These are phyloP conservation scores for Ahaetulla prasina DNA, from an alignment of 2,113 vertebrate genomes.

Conservation along the genomic window DNA sequence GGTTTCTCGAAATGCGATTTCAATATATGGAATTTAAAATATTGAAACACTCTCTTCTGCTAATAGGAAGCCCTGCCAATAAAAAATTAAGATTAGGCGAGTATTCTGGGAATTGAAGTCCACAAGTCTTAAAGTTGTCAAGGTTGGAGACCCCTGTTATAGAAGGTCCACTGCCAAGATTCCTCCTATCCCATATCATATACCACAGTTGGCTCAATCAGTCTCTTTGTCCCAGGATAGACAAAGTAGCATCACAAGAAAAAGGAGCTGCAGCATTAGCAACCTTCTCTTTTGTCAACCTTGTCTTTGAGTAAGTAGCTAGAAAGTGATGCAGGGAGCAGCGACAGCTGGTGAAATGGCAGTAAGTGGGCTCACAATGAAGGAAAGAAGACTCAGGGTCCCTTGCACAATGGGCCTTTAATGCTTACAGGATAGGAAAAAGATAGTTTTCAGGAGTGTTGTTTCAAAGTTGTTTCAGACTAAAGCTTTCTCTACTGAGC, in stretches of 20 bases:
- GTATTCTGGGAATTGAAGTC: no score
- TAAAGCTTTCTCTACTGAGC: background rate
- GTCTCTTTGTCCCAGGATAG: background rate
- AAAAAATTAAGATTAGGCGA: conserved; percentile 55
- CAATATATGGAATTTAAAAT: background rate
- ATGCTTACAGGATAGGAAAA: background rate
- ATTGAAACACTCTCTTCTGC: conserved; percentile 70
- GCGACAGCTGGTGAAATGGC: background rate
- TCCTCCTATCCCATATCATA: background rate
- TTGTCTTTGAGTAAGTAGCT: background rate
- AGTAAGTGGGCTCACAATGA: background rate
- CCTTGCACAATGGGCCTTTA: background rate
- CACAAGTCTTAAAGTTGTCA: no score
- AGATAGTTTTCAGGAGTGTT: background rate
- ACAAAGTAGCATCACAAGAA: background rate
- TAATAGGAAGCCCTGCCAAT: conserved; percentile 63
- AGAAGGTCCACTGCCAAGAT: background rate
- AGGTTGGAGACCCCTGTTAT: no score
- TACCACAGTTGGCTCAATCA: background rate
- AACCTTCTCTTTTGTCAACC: background rate
- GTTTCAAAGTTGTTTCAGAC: background rate
- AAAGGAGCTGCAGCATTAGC: background rate
- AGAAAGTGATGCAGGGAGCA: background rate
- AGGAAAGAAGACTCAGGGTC: background rate
- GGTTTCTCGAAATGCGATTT: conserved; percentile 33